These are phyloP conservation scores for Rhabdornis inornatus DNA, from an alignment of 2,113 vertebrate species.

Conservation along the genomic window DNA sequence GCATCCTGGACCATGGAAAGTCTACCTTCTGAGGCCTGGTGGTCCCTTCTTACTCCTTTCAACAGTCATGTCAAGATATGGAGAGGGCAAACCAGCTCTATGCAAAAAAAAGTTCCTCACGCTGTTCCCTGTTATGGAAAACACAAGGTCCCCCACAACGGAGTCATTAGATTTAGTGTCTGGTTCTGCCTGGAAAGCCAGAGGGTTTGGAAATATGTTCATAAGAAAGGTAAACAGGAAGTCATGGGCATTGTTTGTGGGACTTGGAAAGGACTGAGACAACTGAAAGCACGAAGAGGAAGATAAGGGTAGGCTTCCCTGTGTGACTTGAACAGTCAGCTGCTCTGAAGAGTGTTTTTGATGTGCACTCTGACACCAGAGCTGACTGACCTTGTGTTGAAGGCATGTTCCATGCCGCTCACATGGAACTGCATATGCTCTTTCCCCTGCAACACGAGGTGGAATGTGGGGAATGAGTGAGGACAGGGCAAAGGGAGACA, in stretches of 20 bases:
- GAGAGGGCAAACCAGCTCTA: background rate
- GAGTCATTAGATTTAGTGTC: background rate
- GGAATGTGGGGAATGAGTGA: background rate
- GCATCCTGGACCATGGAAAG: background rate
- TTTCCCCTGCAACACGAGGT: background rate
- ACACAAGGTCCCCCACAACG: rapidly evolving
- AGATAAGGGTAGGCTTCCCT: background rate
- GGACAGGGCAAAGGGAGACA: background rate
- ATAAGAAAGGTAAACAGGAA: background rate
- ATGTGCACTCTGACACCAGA: background rate
- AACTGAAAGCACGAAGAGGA: background rate
- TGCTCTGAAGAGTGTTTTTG: background rate
- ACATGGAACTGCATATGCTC: background rate
- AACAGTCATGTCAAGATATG: background rate
- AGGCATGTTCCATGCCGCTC: background rate
- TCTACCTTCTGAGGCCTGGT: background rate
- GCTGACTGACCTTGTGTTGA: rapidly evolving
- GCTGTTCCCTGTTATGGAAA: background rate
- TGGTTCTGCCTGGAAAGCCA: background rate
- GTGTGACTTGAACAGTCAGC: background rate
- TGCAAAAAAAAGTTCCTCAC: background rate
- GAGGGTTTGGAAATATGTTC: background rate
- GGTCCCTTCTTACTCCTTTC: background rate
- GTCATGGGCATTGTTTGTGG: background rate
- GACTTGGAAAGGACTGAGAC: background rate